Evolutionary conservation across 2,113 vertebrate species (phyloP), one percentile per base, ranked within the genome.

Genomic region (Mobula hypostoma): DNA sequence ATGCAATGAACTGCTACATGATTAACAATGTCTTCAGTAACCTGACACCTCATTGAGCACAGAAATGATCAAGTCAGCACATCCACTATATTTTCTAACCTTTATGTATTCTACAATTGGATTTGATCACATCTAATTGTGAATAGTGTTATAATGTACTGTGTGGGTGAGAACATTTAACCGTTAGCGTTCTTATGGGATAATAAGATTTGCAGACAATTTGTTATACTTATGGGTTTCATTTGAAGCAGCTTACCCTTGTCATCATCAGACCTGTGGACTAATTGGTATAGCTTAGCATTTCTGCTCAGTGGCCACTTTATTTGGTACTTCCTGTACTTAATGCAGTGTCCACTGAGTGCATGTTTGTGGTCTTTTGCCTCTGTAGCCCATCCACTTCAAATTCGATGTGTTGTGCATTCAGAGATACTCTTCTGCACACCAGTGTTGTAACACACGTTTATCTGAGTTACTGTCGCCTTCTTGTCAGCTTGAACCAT

Each of bases 81-180:
- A n/a, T 63, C 14, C 24, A 9, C 24, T 61, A 87, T 15, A 11
- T 63, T 66, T 32, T 32, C 5, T 7, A 66, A 6, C n/a, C 61
- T 66, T 66, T 61, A 66, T 17, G 4, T 66, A 63, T 19, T 66
- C 14, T 32, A 66, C 19, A 66, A 32, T 90, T 90, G 29, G 29
- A 32, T 66, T 66, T 32, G 61, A 66, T 32, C 85, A 19, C 61
- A 17, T 90, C 61, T 32, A 68, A 32, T 90, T 14, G 61, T 90
- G 85, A 68, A 66, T 66, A 19, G 29, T 68, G 85, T 36, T 32
- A 1, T 21, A 17, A 61, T 15, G n/a, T 66, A 63, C 85, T 17
- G 58, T 90, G 61, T n/a, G n/a, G n/a, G n/a, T 32, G 85, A 90
- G 85, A 90, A 32, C n/a, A 90, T 90, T 90, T 90, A 90, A 90